Conservation (phyloP, 2,113 vertebrate genomes). For the Craseonycteris thonglongyai region DNA sequence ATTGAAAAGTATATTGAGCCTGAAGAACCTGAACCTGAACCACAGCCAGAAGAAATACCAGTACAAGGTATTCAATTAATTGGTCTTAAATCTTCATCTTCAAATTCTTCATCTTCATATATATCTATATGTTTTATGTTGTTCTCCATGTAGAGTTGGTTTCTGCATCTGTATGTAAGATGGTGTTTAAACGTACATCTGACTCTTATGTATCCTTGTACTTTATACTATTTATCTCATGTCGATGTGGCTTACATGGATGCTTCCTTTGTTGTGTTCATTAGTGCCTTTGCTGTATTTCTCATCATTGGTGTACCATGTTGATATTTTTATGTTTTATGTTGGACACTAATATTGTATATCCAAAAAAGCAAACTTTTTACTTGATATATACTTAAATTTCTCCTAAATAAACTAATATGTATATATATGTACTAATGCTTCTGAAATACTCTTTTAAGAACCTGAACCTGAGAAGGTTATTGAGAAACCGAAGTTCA, state of each 20-base stretch:
- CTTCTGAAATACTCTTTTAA: conserved; percentile 80
- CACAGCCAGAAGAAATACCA: conserved; percentile 74
- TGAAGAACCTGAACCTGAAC: conserved; percentile 73
- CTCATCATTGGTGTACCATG: not conserved
- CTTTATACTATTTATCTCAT: not conserved
- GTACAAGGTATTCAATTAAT: conserved; percentile 74
- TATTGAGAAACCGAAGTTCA: conserved; percentile 80
- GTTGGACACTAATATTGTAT: not conserved
- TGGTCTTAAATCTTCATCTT: not conserved
- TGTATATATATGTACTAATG: conserved; percentile 62
- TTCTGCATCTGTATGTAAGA: conserved; percentile 12
- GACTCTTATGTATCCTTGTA: conserved; percentile 1
- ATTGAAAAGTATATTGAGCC: conserved; percentile 70
- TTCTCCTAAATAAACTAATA: not conserved
- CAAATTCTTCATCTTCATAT: conserved; percentile 25
- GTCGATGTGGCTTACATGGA: not conserved
- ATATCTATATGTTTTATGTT: not conserved
- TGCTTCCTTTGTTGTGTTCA: not conserved
- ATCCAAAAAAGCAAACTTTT: not conserved
- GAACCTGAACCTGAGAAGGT: conserved; percentile 81
- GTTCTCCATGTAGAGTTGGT: not conserved
- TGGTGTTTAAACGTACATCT: not conserved
- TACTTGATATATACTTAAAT: not conserved
- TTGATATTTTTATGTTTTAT: conserved; percentile 41
- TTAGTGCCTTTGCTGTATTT: not conserved